Evolutionary conservation across 1,140 invertebrate genomes (phyloP), one percentile per base, ranked within the genome.

Genomic region (Drosophila oshimai): DNA sequence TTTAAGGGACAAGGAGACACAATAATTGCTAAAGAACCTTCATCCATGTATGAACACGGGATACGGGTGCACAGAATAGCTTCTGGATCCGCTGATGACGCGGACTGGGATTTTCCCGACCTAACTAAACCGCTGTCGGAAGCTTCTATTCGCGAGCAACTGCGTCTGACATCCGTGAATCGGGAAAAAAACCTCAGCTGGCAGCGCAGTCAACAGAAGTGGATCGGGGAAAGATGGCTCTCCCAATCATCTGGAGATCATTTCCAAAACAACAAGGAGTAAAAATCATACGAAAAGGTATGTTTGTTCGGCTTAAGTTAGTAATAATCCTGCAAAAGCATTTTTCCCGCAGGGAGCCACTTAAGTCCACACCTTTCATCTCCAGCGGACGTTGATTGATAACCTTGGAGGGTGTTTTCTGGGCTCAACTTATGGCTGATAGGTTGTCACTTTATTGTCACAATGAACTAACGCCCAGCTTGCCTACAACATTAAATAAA

Each of bases 391-490:
- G 5, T 44, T 28, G 58, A 58, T 58, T 64, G 68, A 73, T 64
- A 24, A 15, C 20, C 26, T 9, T 29, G 9, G 31, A 2, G 10
- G 5, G 4, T 33, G 41, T 20, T 5, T 24, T 24, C 17, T 2
- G 22, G 6, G 26, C 10, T 29, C 17, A 33, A 71, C 33, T 36
- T 71, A 61, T 70, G 67, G 71, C 41, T 26, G 18, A 71, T 61
- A 53, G 50, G 45, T n/a, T n/a, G n/a, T n/a, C n/a, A n/a, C n/a
- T n/a, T n/a, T n/a, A n/a, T n/a, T n/a, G n/a, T n/a, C n/a, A n/a
- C n/a, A n/a, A n/a, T n/a, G n/a, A n/a, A n/a, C n/a, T n/a, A n/a
- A n/a, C n/a, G n/a, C n/a, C n/a, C n/a, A n/a, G n/a, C n/a, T n/a
- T n/a, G n/a, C n/a, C n/a, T n/a, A n/a, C n/a, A n/a, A n/a, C n/a